A percentile compares a stretch with the other conserved stretches of the same genome.
Evolutionary conservation across 2,888 invertebrate species (phyloP).

Genomic region (Teleogryllus oceanicus): DNA sequence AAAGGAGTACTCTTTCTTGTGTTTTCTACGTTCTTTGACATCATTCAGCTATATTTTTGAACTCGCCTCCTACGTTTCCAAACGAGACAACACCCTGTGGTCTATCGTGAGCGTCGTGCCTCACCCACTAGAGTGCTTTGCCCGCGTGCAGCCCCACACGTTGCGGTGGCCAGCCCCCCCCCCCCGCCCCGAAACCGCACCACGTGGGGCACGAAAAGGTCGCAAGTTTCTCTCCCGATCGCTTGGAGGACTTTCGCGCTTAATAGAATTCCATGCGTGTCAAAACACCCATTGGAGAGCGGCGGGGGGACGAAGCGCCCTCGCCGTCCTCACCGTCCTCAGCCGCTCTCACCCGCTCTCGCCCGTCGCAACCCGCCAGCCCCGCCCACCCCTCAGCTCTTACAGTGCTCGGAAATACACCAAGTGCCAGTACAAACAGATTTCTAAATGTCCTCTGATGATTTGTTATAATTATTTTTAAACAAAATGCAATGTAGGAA

Average conservation of each 20-base stretch:
- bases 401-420: too few relatives aligned
- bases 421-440: too few relatives aligned
- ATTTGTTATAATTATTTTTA: too few relatives aligned
- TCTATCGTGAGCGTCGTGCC: not conserved
- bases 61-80: too few relatives aligned
- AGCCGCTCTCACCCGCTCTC: not conserved
- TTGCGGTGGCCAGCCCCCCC: not conserved
- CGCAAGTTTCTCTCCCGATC: conserved; percentile 26
- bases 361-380: too few relatives aligned
- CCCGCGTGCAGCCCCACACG: not conserved
- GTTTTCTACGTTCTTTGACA: too few relatives aligned
- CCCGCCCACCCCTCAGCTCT: too few relatives aligned
- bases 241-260: not conserved
- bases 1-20: too few relatives aligned
- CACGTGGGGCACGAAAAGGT: conserved; percentile 3
- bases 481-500: too few relatives aligned
- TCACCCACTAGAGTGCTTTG: not conserved
- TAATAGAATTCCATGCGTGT: conserved; percentile 10
- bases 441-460: too few relatives aligned
- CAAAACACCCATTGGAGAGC: not conserved
- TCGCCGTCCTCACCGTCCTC: conserved; percentile 10
- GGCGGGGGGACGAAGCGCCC: not conserved
- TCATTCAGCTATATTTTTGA: too few relatives aligned
- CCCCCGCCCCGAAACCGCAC: not conserved
- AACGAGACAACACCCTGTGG: too few relatives aligned